Evolutionary conservation across 2,113 vertebrate genomes (phyloP).

Genomic region (Holacanthus passer): DNA sequence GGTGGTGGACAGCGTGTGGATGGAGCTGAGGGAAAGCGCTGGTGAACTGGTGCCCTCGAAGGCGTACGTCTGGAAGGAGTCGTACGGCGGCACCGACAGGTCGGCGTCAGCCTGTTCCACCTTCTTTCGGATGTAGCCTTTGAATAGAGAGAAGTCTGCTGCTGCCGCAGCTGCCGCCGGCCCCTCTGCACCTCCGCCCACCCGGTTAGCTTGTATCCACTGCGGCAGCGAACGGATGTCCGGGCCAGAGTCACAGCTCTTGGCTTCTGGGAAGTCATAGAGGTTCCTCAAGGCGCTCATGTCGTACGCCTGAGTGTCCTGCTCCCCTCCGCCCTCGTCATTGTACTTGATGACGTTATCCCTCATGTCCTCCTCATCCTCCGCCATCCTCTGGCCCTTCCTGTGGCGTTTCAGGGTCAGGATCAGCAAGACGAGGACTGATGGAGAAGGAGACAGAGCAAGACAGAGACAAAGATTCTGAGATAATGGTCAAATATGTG

Average conservation of each 20-base stretch:
- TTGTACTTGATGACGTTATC: constrained; percentile 99
- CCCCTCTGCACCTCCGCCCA: constrained; percentile 52
- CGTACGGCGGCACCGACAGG: constrained; percentile 95
- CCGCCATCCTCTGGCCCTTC: constrained; percentile 92
- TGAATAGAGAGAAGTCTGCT: constrained; percentile 95
- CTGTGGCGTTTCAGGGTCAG: constrained; percentile 95
- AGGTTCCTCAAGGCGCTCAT: constrained; percentile 98
- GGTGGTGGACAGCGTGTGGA: constrained; percentile 92
- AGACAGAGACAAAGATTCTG: constrained; percentile 24
- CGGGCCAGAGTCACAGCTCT: constrained; percentile 86
- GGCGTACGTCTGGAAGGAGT: constrained; percentile 99
- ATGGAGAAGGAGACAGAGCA: constrained; percentile 25
- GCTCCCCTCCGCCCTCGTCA: constrained; percentile 97
- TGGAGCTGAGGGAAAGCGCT: constrained; percentile 94
- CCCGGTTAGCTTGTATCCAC: constrained; percentile 85
- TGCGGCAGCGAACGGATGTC: constrained; percentile 91
- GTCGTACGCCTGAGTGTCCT: constrained; percentile 99
- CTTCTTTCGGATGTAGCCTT: constrained; percentile 96
- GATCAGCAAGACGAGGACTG: constrained; percentile 96
- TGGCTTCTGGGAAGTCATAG: constrained; percentile 95
- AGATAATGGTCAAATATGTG: background rate
- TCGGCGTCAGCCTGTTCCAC: constrained; percentile 97
- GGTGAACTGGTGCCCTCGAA: constrained; percentile 95
- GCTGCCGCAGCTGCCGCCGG: constrained; percentile 79
- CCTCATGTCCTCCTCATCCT: constrained; percentile 98